Base-by-base conservation (phyloP, 2,113 vertebrate species). In the Microcebus griseorufus region DNA sequence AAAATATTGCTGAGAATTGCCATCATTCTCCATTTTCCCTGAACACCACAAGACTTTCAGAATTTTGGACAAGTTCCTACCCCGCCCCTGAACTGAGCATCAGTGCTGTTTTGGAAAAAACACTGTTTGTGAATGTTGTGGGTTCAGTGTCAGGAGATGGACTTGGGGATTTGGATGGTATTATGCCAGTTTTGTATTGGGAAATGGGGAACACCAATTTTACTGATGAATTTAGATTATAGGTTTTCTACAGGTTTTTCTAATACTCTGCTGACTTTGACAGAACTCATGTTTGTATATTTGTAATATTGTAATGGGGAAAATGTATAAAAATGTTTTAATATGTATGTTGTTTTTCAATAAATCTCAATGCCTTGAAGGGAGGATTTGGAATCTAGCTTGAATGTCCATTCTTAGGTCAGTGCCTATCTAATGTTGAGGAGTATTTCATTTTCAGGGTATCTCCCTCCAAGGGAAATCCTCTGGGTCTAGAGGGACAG, bases 271-370 rank as follows among this genome's bases (percentile, higher is more conserved):
- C 42, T 0, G 0, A 75, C 29, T 90, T 4, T 0, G 89, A 89
- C 73, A 86, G 94, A 62, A 84, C 25, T 93, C 72, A 86, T 39
- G 20, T 76, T 93, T 99, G 98, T 98, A 98, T 90, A 98, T 99
- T 97, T 98, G 97, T 98, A 98, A 97, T 97, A 80, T 98, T 97
- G 0, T 67, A 70, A 95, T 83, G 88, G 76, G 82, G 0, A 82
- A 92, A 91, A 29, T 95, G 62, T 97, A 92, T 97, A 98, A 98
- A 98, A 89, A 95, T 98, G 97, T 97, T 97, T 97, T 97, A 96
- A 97, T 98, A 97, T 98, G 98, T 93, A 97, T 98, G 96, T 93
- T 97, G 96, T 95, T 97, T 96, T 98, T 85, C 98, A 98, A 98
- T 98, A 97, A 96, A 86, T 97, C 73, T 76, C 81, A 96, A 20